Evolutionary conservation across 2,797 vertebrate genomes (phyloP).

Genomic region (Carapus acus): DNA sequence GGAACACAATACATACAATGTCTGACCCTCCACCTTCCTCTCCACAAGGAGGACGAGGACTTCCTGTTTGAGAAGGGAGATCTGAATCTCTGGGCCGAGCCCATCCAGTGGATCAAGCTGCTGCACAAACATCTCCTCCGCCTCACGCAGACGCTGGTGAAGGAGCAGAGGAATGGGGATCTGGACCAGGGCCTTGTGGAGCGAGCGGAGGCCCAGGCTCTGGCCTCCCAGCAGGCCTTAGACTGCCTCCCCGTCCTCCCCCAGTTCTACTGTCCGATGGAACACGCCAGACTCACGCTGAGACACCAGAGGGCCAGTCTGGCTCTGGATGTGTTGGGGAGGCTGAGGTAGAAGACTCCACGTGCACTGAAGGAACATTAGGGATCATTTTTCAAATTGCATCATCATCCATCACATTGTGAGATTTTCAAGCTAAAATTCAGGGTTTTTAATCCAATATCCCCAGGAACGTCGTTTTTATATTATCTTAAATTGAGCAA

Average conservation of each 20-base stretch:
- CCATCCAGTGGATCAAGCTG: slow-evolving; percentile 74
- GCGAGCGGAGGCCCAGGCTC: slow-evolving; percentile 54
- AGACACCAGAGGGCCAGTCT: slow-evolving; percentile 68
- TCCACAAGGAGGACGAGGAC: slow-evolving; percentile 81
- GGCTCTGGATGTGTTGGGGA: slow-evolving; percentile 70
- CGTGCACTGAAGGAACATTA: too few species aligned
- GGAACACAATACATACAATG: too few species aligned
- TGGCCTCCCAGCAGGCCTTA: slow-evolving; percentile 56
- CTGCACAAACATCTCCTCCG: slow-evolving; percentile 74
- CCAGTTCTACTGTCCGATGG: slow-evolving; percentile 78
- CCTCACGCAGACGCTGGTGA: slow-evolving; percentile 58
- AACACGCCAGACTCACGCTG: slow-evolving; percentile 76
- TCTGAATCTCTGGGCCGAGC: slow-evolving; percentile 91
- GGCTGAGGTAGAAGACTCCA: slow-evolving; percentile 36
- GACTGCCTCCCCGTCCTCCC: slow-evolving; percentile 72
- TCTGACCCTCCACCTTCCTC: neutral
- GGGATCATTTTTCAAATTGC: too few species aligned
- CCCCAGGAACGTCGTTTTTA: slow-evolving; percentile 19
- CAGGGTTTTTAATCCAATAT: slow-evolving; percentile 6
- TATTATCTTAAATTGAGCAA: slow-evolving; percentile 10
- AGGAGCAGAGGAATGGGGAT: slow-evolving; percentile 2
- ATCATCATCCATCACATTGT: neutral
- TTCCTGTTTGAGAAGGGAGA: slow-evolving; percentile 90
- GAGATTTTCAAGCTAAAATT: neutral
- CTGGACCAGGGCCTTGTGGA: slow-evolving; percentile 41